These are phyloP conservation scores for Centropyge bicolor DNA, from an alignment of 2,797 vertebrate genomes.

Conservation along the genomic window DNA sequence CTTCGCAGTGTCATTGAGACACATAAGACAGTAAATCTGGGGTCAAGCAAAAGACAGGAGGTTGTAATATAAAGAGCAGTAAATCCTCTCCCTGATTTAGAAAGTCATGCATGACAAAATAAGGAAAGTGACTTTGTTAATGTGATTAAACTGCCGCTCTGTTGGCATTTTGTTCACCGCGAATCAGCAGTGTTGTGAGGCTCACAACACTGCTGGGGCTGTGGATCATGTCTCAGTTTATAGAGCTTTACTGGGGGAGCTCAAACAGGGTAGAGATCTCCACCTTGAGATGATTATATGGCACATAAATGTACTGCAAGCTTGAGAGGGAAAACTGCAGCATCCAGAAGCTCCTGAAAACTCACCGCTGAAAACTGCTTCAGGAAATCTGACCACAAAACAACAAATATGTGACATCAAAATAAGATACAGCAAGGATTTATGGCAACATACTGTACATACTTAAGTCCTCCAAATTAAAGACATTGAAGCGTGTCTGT, in stretches of 20 bases:
- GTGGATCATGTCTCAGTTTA: slow-evolving; percentile 45
- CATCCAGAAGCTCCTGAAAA: slow-evolving; percentile 9
- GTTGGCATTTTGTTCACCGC: slow-evolving; percentile 66
- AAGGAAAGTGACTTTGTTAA: slow-evolving; percentile 58
- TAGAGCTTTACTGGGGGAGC: slow-evolving; percentile 38
- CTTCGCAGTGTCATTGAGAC: slow-evolving; percentile 61
- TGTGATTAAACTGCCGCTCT: slow-evolving; percentile 50
- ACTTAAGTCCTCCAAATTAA: no score
- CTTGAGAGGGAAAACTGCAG: slow-evolving; percentile 29
- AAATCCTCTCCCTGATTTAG: slow-evolving; percentile 48
- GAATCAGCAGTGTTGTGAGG: slow-evolving; percentile 40
- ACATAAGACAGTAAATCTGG: slow-evolving; percentile 53
- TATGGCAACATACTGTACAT: background rate
- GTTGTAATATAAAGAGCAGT: slow-evolving; percentile 41
- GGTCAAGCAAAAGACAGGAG: slow-evolving; percentile 46
- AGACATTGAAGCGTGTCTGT: no score
- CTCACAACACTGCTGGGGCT: slow-evolving; percentile 28
- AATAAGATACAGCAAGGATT: background rate
- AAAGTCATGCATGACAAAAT: slow-evolving; percentile 54
- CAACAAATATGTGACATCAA: background rate
- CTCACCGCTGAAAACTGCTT: no score
- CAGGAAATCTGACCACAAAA: background rate
- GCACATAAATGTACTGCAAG: slow-evolving; percentile 42
- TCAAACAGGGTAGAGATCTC: slow-evolving; percentile 30
- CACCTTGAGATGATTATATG: slow-evolving; percentile 45